Conservation (phyloP, 2,113 vertebrate species). For the Plestiodon gilberti region DNA sequence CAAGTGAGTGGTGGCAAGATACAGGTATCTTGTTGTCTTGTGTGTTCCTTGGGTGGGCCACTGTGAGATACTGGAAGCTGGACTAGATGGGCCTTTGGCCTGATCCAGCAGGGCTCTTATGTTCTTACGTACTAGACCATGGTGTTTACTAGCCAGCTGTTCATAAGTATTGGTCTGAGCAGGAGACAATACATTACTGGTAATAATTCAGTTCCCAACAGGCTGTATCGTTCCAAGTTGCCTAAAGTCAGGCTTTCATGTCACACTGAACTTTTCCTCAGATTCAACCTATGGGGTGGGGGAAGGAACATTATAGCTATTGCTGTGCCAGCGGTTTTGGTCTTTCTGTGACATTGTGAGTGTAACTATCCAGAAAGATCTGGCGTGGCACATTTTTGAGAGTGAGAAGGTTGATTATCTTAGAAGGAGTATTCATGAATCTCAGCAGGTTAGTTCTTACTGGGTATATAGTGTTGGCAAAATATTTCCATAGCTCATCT, state of each 20-base stretch:
- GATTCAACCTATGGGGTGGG: not conserved
- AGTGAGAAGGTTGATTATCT: not conserved
- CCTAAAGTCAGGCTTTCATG: not conserved
- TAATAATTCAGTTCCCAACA: not conserved
- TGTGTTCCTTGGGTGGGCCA: no score
- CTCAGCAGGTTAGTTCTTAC: not conserved
- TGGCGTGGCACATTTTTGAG: not conserved
- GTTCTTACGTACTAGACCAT: not conserved
- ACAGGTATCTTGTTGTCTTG: no score
- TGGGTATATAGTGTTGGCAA: not conserved
- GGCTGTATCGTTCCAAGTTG: not conserved
- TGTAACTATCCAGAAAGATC: not conserved
- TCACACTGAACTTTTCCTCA: not conserved
- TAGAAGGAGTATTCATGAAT: not conserved
- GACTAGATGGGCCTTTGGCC: no score
- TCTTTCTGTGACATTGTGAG: not conserved
- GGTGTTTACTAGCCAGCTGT: not conserved
- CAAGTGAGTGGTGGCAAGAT: no score
- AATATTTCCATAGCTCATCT: not conserved
- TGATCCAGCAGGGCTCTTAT: no score
- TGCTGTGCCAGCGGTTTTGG: not conserved
- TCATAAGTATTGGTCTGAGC: not conserved
- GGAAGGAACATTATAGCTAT: not conserved
- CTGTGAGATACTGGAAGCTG: no score
- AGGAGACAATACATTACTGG: not conserved